Conservation (phyloP, 1,140 invertebrate genomes). For the Matsumurasca onukii region DNA sequence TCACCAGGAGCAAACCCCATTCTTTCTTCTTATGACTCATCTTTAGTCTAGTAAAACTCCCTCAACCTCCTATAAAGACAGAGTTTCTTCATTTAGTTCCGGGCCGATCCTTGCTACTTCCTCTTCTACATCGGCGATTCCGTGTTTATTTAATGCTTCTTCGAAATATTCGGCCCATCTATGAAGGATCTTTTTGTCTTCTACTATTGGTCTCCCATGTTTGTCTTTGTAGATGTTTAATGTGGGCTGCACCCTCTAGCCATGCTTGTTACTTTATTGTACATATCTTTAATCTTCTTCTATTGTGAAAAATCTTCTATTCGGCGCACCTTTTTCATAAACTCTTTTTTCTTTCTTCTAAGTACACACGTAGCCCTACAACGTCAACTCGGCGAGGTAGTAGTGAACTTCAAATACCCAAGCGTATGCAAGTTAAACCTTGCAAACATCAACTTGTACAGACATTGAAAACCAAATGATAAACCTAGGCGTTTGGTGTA, state of each 20-base stretch:
- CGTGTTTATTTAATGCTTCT: background rate
- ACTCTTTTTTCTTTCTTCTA: background rate
- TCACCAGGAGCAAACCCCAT: no score
- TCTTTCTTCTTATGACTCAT: no score
- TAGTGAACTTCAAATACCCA: no score
- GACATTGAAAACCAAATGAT: no score
- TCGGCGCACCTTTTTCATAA: background rate
- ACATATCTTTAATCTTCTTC: background rate
- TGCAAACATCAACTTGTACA: no score
- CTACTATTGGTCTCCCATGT: background rate
- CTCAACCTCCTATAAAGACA: background rate
- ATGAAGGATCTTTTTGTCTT: background rate
- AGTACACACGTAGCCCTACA: no score
- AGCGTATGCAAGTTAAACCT: no score
- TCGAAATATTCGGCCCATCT: background rate
- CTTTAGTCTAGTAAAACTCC: no score
- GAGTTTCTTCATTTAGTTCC: background rate
- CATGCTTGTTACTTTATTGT: background rate
- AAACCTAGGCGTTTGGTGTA: no score
- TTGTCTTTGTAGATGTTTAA: background rate
- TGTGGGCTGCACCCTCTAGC: background rate
- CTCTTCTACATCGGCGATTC: no score
- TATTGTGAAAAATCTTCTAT: background rate
- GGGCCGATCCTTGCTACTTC: background rate
- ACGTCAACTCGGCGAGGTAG: no score